Conservation (phyloP, 1,140 invertebrate species). For the Microplitis demolitor region DNA sequence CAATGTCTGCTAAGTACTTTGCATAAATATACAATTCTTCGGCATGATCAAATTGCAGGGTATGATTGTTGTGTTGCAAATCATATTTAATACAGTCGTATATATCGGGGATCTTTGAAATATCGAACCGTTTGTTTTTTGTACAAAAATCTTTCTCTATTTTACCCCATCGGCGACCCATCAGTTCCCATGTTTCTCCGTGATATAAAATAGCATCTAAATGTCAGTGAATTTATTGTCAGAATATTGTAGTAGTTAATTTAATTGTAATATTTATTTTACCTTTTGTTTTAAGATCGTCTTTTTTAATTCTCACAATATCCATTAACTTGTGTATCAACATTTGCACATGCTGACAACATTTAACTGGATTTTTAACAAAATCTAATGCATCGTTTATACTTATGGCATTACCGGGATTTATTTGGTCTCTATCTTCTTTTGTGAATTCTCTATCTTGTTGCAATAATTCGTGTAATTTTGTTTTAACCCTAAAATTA, state of each 20-base stretch:
- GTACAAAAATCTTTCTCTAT: slow-evolving; percentile 98
- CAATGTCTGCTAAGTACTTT: slow-evolving; percentile 96
- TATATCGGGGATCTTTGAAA: slow-evolving; percentile 99
- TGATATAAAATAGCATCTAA: slow-evolving; percentile 91
- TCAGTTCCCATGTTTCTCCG: slow-evolving; percentile 98
- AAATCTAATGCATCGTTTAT: slow-evolving; percentile 90
- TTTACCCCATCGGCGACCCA: slow-evolving; percentile 97
- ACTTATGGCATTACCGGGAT: slow-evolving; percentile 86
- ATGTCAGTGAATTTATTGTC: slow-evolving; percentile 21
- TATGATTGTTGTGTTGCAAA: slow-evolving; percentile 96
- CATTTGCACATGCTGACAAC: slow-evolving; percentile 87
- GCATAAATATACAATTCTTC: slow-evolving; percentile 95
- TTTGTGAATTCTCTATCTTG: slow-evolving; percentile 85
- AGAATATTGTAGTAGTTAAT: too few relatives aligned
- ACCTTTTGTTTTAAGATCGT: slow-evolving; percentile 87
- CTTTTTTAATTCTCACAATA: slow-evolving; percentile 83
- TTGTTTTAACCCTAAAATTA: slow-evolving; percentile 85
- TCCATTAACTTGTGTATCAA: slow-evolving; percentile 86
- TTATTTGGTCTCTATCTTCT: slow-evolving; percentile 85
- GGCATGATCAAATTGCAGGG: slow-evolving; percentile 90
- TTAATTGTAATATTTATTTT: slow-evolving; percentile 4
- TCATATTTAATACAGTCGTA: slow-evolving; percentile 99
- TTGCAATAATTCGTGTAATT: slow-evolving; percentile 91
- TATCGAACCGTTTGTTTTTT: slow-evolving; percentile 92
- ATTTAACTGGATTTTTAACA: slow-evolving; percentile 94